Evolutionary conservation across 2,797 vertebrate species (phyloP), one percentile per base, ranked within the genome.

Genomic region (Lycodopsis pacificus): DNA sequence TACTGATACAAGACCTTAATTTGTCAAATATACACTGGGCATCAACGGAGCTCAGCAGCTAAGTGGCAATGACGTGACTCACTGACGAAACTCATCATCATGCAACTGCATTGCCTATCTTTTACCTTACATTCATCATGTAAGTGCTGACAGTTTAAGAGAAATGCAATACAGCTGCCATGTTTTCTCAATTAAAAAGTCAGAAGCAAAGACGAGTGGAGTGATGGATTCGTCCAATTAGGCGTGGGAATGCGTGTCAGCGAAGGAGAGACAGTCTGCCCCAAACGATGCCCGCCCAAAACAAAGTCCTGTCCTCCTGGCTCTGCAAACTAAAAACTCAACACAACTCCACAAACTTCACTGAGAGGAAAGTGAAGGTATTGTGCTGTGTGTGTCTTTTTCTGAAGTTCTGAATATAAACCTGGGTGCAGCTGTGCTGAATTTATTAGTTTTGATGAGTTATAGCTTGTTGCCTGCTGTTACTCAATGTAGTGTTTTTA

Each of bases 31-130:
- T n/a, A 38, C 40, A 62, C 53, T n/a, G 58, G 36, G 40, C 25
- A 58, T 63, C 49, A 42, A 4, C 27, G 10, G 44, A 75, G 67
- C 67, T 36, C 44, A 25, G 49, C 49, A 14, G 62, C 64, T 32
- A 54, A 65, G 42, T 61, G 46, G 57, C 51, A 48, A 70, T 30
- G 62, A 66, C 30, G 22, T n/a, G 70, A 77, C 38, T 77, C 65
- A 42, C 40, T 64, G 61, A 65, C 53, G 5, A 42, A 32, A 57
- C 48, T 67, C 51, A 32, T 49, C 51, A 57, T 51, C 25, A 25
- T 69, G 30, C 62, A 48, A 20, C 42, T 66, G 13, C 74, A 13
- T 10, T 14, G 27, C 48, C 14, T 2, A 0, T 62, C 22, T 48
- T 54, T 62, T 27, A 17, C 53, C 27, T 59, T 32, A 12, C n/a